Base-by-base conservation (phyloP, 1,140 invertebrate species). In the Mya arenaria region DNA sequence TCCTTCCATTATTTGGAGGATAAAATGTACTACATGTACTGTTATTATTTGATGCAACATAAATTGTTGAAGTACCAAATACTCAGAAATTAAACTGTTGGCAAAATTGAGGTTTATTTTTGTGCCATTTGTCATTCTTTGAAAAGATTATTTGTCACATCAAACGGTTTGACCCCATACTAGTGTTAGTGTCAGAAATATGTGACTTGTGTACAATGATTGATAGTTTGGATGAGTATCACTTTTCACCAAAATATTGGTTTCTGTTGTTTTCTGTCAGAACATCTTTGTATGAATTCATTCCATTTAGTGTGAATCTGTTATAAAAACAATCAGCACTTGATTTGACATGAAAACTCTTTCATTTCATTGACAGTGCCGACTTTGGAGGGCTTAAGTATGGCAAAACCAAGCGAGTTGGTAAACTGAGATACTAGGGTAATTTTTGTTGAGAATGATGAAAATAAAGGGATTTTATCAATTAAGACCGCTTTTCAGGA, bases 341-440 rank as follows among this genome's bases (percentile, higher is more conserved):
- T 74, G 41, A 60, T 19, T 36, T 15, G 72, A 74, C 72, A 74
- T 74, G 72, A 74, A 62, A 74, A 62, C 23, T 71, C 36, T 60
- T 74, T 74, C 62, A n/a, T 58, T n/a, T 23, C 17, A 28, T 15
- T 74, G 55, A 62, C 32, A 36, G 25, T 55, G 62, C 58, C 28
- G 58, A 74, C 10, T 73, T 60, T 55, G 52, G 13, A 13, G 17
- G 36, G 8, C 52, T 58, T 58, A 32, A 55, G 48, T 73, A n/a
- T 52, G 48, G 19, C 48, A 52, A 52, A 52, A 52, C 48, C 19
- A 52, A 52, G 48, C 17, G 48, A n/a, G 4, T 8, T 4, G 4
- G 2, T 52, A 52, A 52, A 23, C 48, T 52, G 17, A 52, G 25
- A 52, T 52, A 52, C 48, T 52, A 23, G 48, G 25, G 17, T 23